Evolutionary conservation across 1,140 invertebrate genomes (phyloP).

Genomic region (Mactra quadrangularis): DNA sequence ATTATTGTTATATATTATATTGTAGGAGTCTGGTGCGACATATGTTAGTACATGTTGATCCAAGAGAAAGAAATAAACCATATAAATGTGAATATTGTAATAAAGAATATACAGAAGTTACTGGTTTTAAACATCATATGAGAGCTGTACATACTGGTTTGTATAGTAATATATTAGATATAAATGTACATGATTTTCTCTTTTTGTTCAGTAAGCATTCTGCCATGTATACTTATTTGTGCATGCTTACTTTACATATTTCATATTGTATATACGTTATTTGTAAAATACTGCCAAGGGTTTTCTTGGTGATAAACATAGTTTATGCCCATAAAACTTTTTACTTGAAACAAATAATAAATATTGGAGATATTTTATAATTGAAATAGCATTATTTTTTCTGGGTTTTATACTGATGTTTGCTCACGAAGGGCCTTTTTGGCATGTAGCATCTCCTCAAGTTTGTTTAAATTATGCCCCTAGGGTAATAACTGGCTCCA

Average conservation of each 20-base stretch:
- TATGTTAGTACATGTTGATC: conserved; percentile 44
- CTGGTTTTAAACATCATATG: conserved; percentile 60
- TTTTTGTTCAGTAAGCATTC: neutral
- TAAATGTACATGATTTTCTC: neutral
- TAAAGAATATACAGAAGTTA: conserved; percentile 61
- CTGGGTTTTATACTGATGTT: too few relatives aligned
- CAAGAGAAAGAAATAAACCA: conserved; percentile 45
- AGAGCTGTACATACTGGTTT: conserved; percentile 58
- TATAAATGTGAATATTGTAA: conserved; percentile 60
- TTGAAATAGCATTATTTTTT: too few relatives aligned
- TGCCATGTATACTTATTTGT: neutral
- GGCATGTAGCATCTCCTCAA: too few relatives aligned
- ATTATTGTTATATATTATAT: too few relatives aligned
- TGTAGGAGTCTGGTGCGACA: conserved; percentile 51
- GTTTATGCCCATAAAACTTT: too few relatives aligned
- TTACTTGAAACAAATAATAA: too few relatives aligned
- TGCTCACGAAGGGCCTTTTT: too few relatives aligned
- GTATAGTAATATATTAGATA: neutral
- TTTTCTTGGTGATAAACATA: too few relatives aligned
- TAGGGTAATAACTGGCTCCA: neutral
- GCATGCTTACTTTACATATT: too few relatives aligned
- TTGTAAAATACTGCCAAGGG: too few relatives aligned
- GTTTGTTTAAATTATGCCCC: neutral
- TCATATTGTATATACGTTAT: too few relatives aligned
- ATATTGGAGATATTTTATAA: too few relatives aligned